Base-by-base conservation (phyloP, 2,888 invertebrate species). In the Drosophila recens region DNA sequence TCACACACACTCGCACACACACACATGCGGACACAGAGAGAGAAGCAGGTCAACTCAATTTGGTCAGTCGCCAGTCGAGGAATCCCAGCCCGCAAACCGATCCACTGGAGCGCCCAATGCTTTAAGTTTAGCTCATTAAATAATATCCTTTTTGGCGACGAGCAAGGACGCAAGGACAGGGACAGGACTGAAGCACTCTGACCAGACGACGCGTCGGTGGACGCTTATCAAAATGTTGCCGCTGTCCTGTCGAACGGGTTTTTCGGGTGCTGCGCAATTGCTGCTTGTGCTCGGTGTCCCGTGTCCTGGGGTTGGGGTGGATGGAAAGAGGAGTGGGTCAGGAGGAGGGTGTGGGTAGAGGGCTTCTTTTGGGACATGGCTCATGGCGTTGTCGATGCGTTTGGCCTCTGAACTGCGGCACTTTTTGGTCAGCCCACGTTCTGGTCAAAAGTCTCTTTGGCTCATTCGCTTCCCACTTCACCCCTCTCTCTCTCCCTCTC, bases 81-180 rank as follows among this genome's bases (percentile, higher is more conserved):
- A 46, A 23, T 17, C 38, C 62, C 58, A 54, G 46, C 57, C 82
- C 79, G 62, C 76, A 65, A 54, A 30, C 53, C 65, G 38, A 67
- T 69, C 67, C 67, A 64, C 48, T 68, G 58, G 54, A 67, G 78
- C 75, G 75, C 59, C 81, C 79, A 79, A 74, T 73, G 79, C 87
- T 81, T 87, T 81, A 83, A 89, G 86, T 90, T 87, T 87, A 91
- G 89, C 91, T 91, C 91, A 91, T 91, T 91, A 91, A 91, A 91
- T 90, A 89, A 90, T 90, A 84, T 90, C 86, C 86, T 84, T 82
- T 83, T 77, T 67, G 82, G 83, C 75, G 72, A 62, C 52, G 69
- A 54, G 2, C 10, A 42, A n/a, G 13, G 34, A 20, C 34, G 30
- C 23, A 27, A 9, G 27, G 2, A 13, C 13, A 20, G 52, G 30